These are phyloP conservation scores for Anagyrus pseudococci DNA, from an alignment of 2,888 invertebrate species.

Conservation along the genomic window DNA sequence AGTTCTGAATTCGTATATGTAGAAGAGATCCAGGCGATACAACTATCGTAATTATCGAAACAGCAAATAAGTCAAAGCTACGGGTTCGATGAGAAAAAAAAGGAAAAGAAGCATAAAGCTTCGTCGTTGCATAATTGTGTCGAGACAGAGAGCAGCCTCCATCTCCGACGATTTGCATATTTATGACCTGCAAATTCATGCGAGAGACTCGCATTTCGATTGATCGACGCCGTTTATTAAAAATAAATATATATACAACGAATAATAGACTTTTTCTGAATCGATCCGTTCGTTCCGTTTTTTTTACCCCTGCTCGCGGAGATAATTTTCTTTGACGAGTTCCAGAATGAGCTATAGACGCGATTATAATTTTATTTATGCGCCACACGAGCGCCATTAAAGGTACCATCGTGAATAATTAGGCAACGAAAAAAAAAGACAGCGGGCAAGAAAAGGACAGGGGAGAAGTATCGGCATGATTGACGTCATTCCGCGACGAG, in stretches of 20 bases:
- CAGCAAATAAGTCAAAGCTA: slow-evolving; percentile 1
- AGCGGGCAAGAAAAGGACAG: slow-evolving; percentile 26
- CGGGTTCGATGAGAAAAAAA: background rate
- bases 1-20: too few species aligned
- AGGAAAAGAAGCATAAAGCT: slow-evolving; percentile 11
- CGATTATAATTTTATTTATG: slow-evolving; percentile 37
- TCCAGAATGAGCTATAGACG: slow-evolving; percentile 3
- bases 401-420: slow-evolving; percentile 34
- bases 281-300: background rate
- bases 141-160: background rate
- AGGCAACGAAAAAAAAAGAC: slow-evolving; percentile 36
- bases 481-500: slow-evolving; percentile 41
- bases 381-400: slow-evolving; percentile 26
- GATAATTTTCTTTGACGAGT: slow-evolving; percentile 30
- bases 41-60: background rate
- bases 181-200: slow-evolving; percentile 27
- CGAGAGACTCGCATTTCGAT: slow-evolving; percentile 20
- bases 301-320: background rate
- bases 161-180: slow-evolving; percentile 24
- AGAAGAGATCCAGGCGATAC: too few species aligned
- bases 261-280: slow-evolving; percentile 29
- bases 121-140: slow-evolving; percentile 22
- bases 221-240: slow-evolving; percentile 30
- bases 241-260: slow-evolving; percentile 21
- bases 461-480: slow-evolving; percentile 36